Base-by-base conservation (phyloP, 2,888 invertebrate genomes). In the Mimumesa dahlbomi region DNA sequence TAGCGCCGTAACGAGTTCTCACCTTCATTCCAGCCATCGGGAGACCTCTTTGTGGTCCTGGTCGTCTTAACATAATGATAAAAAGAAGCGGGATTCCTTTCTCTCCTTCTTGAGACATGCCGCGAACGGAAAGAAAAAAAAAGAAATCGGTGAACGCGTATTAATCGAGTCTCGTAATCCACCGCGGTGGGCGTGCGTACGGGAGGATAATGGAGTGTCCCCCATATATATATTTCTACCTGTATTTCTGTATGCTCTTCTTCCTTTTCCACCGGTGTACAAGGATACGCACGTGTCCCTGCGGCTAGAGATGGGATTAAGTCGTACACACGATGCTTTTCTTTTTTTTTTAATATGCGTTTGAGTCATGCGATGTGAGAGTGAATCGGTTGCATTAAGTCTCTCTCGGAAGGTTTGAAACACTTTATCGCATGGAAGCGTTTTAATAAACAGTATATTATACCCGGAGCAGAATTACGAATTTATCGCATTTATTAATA, bases 1-100 rank as follows among this genome's bases (percentile, higher is more conserved):
- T 34, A 36, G 36, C 63, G 14, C 50, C 52, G 43, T 66, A 77
- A 77, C 76, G 76, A 77, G 76, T 75, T 79, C 75, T 78, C 71
- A 74, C 71, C 75, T 67, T 56, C 49, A 40, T 53, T 38, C 29
- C 21, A 14, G 25, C 29, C 5, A 18, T 29, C 22, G 11, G 34
- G 48, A 29, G 54, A 31, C 71, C 38, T 54, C 63, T 38, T 69
- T 62, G 58, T 58, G 13, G 45, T 62, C 52, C 43, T 49, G 40
- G 75, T 66, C 59, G 57, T 62, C 45, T 43, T 46, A 49, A 62
- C 48, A 62, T 64, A 40, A 16, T 46, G 71, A 34, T 18, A 77
- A 76, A 74, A 74, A 77, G 4, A 42, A 58, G 11, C 61, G 68
- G n/a, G 53, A 59, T 50, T 57, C 71, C 73, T 73, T 73, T 73